Evolutionary conservation across 2,888 invertebrate species (phyloP).

Genomic region (Diogma glabrata): DNA sequence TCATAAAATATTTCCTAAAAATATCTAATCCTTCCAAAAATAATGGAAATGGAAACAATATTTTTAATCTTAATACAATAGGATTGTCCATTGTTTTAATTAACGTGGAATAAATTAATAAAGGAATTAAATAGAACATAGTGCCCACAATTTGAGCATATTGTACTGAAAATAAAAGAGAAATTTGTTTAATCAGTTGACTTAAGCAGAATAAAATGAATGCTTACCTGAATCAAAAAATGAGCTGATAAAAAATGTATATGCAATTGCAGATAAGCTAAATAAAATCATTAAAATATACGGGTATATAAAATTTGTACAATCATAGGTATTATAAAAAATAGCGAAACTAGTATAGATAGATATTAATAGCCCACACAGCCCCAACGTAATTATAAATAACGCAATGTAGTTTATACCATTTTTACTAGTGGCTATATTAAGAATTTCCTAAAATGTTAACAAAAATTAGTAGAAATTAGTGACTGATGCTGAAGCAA

Average conservation of each 20-base stretch:
- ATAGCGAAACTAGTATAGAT: conserved; percentile 17
- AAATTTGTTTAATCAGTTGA: neutral
- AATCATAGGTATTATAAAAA: conserved; percentile 1
- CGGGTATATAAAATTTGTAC: neutral
- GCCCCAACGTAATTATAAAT: conserved; percentile 27
- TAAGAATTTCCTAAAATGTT: conserved; percentile 17
- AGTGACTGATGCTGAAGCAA: neutral
- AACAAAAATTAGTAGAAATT: neutral
- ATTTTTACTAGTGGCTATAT: conserved; percentile 30
- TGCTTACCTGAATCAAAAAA: conserved; percentile 32
- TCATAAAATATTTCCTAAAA: conserved; percentile 32
- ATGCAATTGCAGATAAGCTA: conserved; percentile 28
- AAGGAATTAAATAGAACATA: conserved; percentile 29
- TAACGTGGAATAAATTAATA: conserved; percentile 22
- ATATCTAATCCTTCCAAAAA: conserved; percentile 30
- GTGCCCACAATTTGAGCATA: conserved; percentile 33
- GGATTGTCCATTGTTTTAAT: too few relatives aligned
- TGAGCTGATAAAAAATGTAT: conserved; percentile 31
- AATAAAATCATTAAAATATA: conserved; percentile 25
- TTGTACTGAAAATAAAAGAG: conserved; percentile 21
- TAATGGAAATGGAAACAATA: conserved; percentile 20
- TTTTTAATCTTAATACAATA: conserved; percentile 11
- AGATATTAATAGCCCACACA: conserved; percentile 23
- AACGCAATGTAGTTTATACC: conserved; percentile 33
- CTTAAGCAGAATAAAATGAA: conserved; percentile 1